These are phyloP conservation scores for Pontoporia blainvillei DNA, from an alignment of 2,113 vertebrate species.

Conservation along the genomic window DNA sequence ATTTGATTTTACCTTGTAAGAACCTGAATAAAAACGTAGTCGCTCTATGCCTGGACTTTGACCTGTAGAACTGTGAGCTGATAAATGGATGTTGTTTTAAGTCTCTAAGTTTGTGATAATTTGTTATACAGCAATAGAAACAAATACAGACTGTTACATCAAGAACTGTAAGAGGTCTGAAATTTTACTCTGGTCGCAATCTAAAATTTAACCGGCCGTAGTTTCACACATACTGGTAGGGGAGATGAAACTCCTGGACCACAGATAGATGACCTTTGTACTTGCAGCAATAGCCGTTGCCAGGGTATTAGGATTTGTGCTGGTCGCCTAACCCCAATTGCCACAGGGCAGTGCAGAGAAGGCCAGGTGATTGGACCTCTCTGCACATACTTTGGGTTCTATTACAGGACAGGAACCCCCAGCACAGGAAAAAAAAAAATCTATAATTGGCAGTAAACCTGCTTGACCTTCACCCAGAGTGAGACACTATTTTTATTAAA, in stretches of 20 bases:
- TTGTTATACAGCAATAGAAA: not conserved
- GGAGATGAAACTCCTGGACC: not conserved
- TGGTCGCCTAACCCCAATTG: not conserved
- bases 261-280: not conserved
- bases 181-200: not conserved
- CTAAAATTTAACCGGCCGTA: not conserved
- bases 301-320: not conserved
- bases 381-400: not conserved
- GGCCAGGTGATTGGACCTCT: not conserved
- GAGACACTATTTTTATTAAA: constrained; percentile 20
- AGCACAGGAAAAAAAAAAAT: not conserved
- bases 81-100: not conserved
- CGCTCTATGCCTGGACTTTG: not conserved
- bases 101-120: not conserved
- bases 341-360: not conserved
- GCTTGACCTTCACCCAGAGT: not conserved
- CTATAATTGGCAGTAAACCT: not conserved
- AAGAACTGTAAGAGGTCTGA: not conserved
- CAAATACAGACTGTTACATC: not conserved
- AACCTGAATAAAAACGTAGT: not conserved
- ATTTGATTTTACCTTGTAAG: not conserved
- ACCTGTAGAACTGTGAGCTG: not conserved
- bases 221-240: not conserved
- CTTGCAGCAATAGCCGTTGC: not conserved
- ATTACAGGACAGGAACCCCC: not conserved